Percentiles rank a stretch among this genome's conserved stretches.
Evolutionary conservation across 30 jellyfish, hydroid and myxozoan species (phyloP).

Genomic region (Mastigias papua): DNA sequence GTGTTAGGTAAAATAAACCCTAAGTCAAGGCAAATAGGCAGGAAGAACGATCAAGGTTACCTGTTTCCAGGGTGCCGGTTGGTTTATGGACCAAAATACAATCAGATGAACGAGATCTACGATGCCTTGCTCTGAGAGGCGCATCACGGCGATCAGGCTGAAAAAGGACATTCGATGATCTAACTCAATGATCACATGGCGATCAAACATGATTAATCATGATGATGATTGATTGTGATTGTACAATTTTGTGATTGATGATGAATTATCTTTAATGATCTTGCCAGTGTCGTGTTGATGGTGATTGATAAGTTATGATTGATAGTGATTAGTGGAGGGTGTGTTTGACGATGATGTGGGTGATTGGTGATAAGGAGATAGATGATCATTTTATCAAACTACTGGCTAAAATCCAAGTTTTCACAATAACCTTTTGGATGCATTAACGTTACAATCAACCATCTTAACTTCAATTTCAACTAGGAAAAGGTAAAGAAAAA

Average conservation of each 20-base stretch:
- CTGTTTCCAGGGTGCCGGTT: constrained; percentile 83
- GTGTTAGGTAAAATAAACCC: no score
- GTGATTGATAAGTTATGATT: no score
- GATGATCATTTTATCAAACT: neutral
- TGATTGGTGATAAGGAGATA: no score
- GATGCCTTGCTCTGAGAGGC: constrained; percentile 88
- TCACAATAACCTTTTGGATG: neutral
- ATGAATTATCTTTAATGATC: no score
- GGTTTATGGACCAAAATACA: constrained; percentile 96
- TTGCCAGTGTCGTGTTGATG: no score
- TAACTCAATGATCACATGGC: neutral
- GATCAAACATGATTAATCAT: neutral
- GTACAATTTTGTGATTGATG: neutral
- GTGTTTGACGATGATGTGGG: no score
- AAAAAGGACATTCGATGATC: neutral
- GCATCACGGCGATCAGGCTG: constrained; percentile 65
- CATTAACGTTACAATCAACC: neutral
- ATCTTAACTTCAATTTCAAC: neutral
- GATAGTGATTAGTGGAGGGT: neutral
- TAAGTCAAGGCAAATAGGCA: neutral
- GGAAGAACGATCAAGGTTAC: constrained; percentile 23
- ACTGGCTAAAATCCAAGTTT: neutral
- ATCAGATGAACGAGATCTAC: constrained; percentile 97
- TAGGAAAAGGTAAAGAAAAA: neutral
- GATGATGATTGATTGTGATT: neutral